Evolutionary conservation across 2,797 vertebrate species (phyloP), one percentile per base, ranked within the genome.

Genomic region (Luscinia luscinia): DNA sequence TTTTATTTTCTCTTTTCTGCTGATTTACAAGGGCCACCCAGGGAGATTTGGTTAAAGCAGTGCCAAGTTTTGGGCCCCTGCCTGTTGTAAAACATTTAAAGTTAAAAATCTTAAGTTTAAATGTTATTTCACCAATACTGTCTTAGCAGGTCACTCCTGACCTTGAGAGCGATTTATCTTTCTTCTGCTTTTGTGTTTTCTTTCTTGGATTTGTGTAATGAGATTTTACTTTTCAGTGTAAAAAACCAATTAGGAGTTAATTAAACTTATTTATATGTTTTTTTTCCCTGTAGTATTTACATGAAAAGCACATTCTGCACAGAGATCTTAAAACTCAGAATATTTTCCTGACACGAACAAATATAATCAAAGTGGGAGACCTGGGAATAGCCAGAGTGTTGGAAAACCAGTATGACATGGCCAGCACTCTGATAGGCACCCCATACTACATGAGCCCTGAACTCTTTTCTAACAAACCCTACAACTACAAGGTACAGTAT

Each of bases 401-500:
- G 97, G 99, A 99, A 95, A 99, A 98, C 96, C 98, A 99, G 63
- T 98, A 98, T 58, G 99, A 99, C 94, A 99, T 99, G 99, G 99
- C 99, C 73, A 99, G 98, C 97, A 99, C 99, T 24, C 98, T 99
- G 41, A 99, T 99, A 54, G 99, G 99, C 82, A 99, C 99, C 2
- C 99, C 99, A 0, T 99, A 99, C 97, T 99, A 99, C 97, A 99
- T 99, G 99, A 99, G 99, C 90, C 99, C 99, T 7, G 99, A 99
- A 84, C 97, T 99, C 54, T 99, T 99, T 86, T 99, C 99, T 48
- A 99, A 99, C 97, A 99, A 98, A 95, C 99, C 99, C 9, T 99
- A 99, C 95, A 99, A 99, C 97, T 98, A 99, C 97, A 99, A 99
- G 99, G 99, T 99, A 98, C 58, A 89, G 73, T 83, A 46, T 70